Evolutionary conservation across 2,113 vertebrate genomes (phyloP), one percentile per base, ranked within the genome.

Genomic region (Melospiza melodia): DNA sequence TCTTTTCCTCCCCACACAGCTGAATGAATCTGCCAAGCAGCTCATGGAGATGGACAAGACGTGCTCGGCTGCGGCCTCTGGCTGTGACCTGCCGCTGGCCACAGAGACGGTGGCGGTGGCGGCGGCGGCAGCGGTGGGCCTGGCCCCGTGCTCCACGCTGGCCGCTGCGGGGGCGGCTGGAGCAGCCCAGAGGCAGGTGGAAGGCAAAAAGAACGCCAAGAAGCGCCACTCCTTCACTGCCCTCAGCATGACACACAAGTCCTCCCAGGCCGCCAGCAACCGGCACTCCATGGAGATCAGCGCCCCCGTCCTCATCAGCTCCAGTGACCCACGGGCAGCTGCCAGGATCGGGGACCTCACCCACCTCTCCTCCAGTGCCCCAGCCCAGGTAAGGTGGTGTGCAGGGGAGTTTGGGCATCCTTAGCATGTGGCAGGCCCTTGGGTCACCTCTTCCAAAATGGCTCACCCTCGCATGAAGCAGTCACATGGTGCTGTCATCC

Each of bases 241-340:
- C 1, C 98, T 99, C 95, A 99, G 99, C 41, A 98, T 99, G 98
- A 99, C 98, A 1, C 99, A 99, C 98, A 98, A 99, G 83, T 98
- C 99, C 31, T 98, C 99, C 12, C 99, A 99, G 91, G 98, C 98
- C 0, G 37, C 99, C 84, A 99, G 99, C 98, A 99, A 99, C 97
- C 98, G 99, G 87, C 99, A 99, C 96, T 99, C 99, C 94, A 99
- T 99, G 99, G 99, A 99, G 97, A 99, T 99, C 96, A 99, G 99
- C 0, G 99, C 99, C 22, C 99, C 99, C 0, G 99, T 99, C 41
- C 98, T 99, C 93, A 99, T 99, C 98, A 99, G 99, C 97, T 99
- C 99, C 86, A 99, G 99, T 0, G 99, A 99, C 91, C 99, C 99
- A 2, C 98, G 99, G 57, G 99, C 99, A 0, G 99, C 99, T 0